Base-by-base conservation (phyloP, 2,888 invertebrate species). In the Cerastis leucographa region DNA sequence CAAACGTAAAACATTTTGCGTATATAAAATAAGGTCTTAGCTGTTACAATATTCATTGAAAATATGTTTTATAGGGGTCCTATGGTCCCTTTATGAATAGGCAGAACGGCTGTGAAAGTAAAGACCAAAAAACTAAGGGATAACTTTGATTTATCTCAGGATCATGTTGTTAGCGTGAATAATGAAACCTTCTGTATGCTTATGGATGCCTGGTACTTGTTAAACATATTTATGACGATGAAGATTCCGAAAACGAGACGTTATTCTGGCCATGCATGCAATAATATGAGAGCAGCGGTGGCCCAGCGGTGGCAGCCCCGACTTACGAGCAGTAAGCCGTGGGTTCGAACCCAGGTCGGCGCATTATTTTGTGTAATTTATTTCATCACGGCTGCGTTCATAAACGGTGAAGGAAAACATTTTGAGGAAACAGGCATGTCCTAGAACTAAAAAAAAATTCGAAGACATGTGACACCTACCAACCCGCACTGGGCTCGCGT, bases 11-110 rank as follows among this genome's bases (percentile, higher is more conserved):
- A 25, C 22, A 17, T n/a, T 54, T 44, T n/a, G 11, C n/a, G 17
- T 29, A 54, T 14, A 49, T 22, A 54, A 72, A 25, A 54, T 22
- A 54, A 44, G 42, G 7, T 44, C 9, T 62, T 25, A 1, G 5
- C 1, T 71, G 42, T 25, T 65, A n/a, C 17, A 74, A 61, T 81
- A 81, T 81, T 46, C 42, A 78, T 19, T 9, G 2, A 17, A 74
- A 61, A 46, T 19, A 25, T 78, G n/a, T 40, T 81, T 46, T 73
- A 51, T 66, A 14, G n/a, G 17, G 42, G 19, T 22, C 17, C n/a
- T 7, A 59, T 35, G 29, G 9, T 51, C 59, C 65, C 54, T 59
- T 54, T 40, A 35, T 44, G 29, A 25, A 46, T 22, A 25, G 42
- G 19, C 14, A 29, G 44, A 76, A 42, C 3, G 40, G 35, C 35